Base-by-base conservation (phyloP, 1,140 invertebrate species). In the Agrypnia vestita region DNA sequence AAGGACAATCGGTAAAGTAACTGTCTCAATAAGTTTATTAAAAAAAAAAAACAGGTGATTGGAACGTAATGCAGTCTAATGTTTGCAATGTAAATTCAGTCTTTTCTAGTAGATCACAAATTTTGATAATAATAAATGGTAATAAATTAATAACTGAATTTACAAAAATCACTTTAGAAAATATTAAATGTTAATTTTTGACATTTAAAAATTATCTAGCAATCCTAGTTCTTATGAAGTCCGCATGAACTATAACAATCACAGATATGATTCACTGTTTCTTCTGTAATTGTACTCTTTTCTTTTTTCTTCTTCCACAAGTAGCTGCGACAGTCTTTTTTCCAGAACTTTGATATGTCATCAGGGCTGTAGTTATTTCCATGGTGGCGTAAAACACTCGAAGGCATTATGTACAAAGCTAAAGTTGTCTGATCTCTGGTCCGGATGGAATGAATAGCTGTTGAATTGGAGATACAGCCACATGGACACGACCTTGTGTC, bases 291-390 rank as follows among this genome's bases (percentile, higher is more conserved):
- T 61, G 1, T 19, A 10, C 56, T n/a, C 3, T 11, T 19, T 19
- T 61, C 9, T 35, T 7, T 19, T 61, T 61, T 51, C 9, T 76
- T 76, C 85, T 93, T 93, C 92, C 92, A 93, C 15, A 93, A 83
- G 89, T 92, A 93, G 85, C 88, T 93, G 80, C 92, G 87, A 56
- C 92, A 92, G 79, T 93, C 93, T 84, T 93, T 93, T 84, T 93
- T 93, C 92, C 92, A 93, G 77, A 88, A 87, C 84, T 87, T 86
- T 11, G 88, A 87, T 76, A 89, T 89, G 82, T 89, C 85, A 71
- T 69, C 84, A 1, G 87, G 83, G 25, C 87, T 85, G 69, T 87
- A 87, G 59, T 84, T 84, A 77, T 87, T 86, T 44, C 88, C 88
- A 64, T 89, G 88, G 72, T 89, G 84, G 43, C 84, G 85, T 0